Evolutionary conservation across 2,797 vertebrate genomes (phyloP), one percentile per base, ranked within the genome.

Genomic region (Hippopotamyrus pictus): DNA sequence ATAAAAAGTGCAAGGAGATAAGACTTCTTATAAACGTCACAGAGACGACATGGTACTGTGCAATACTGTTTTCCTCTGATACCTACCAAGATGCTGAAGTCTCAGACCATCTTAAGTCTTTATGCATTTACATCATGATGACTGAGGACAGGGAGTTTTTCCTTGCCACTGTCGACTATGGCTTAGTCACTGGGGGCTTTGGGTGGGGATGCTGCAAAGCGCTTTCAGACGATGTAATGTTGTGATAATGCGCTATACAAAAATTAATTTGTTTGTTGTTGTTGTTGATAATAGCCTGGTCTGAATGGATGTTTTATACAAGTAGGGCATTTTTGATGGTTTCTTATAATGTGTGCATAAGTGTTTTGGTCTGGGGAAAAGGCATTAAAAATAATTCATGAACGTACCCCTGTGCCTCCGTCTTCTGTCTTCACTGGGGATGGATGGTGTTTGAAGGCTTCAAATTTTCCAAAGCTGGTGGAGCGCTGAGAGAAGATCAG

Each of bases 381-480:
- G 22, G 53, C 41, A 50, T 84, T 46, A 25, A 25, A 22, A 50
- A 54, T 14, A 41, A 73, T 57, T 79, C n/a, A 57, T 51, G 29
- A 17, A 89, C 93, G 91, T 92, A 95, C 95, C 93, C 4, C 11
- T 90, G 88, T 46, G 41, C 88, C 82, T 88, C 59, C 91, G 44
- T 97, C 95, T 90, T 94, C 94, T 41, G 94, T 51, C 89, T 96
- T 97, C 89, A 94, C 91, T 86, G 89, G 29, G 0, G 91, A 11
- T 0, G 94, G 93, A 37, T 94, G 94, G 89, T 96, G 95, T 91
- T 93, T 94, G 93, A 95, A 95, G 85, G 95, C 95, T 82, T 97
- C 97, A 89, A 97, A 97, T 93, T 95, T 96, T 88, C 96, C 96
- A 93, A 97, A 97, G 92, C 97, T 97, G 93, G 94, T 96, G 29